A percentile compares a stretch with the other conserved stretches of the same genome.
phyloP scores from a whole-genome alignment of 2,797 vertebrate genomes.

The Galago senegalensis region DNA sequence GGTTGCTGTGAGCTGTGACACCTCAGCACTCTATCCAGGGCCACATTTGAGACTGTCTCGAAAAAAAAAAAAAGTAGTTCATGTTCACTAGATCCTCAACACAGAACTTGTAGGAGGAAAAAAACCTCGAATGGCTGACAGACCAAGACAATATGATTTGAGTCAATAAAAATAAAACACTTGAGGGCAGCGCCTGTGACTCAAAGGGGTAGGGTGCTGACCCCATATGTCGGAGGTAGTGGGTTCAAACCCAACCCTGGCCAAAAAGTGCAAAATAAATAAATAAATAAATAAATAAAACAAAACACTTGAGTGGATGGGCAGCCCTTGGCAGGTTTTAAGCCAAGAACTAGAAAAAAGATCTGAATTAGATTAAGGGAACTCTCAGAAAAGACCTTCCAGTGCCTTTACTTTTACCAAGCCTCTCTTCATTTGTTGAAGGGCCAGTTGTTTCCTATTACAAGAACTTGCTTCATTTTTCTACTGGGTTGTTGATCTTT shows the following conservation, averaged over 20 bases:
- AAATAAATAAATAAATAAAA: too few relatives aligned
- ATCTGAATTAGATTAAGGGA: background rate
- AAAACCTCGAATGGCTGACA: background rate
- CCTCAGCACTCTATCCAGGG: too few relatives aligned
- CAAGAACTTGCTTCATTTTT: background rate
- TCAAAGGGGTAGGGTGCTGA: too few relatives aligned
- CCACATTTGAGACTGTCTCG: too few relatives aligned
- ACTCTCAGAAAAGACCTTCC: background rate
- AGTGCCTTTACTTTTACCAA: background rate
- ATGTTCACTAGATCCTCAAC: background rate
- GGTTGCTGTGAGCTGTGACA: too few relatives aligned
- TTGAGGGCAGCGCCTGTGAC: too few relatives aligned
- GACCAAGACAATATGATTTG: background rate
- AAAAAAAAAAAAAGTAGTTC: background rate
- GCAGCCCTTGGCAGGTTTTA: background rate
- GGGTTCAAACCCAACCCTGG: too few relatives aligned
- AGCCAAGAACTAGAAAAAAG: background rate
- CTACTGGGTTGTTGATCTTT: background rate
- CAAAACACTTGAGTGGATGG: background rate
- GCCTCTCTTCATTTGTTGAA: background rate
- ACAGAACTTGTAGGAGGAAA: background rate
- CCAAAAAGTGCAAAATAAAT: too few relatives aligned
- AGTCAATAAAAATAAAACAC: background rate
- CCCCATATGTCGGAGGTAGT: too few relatives aligned
- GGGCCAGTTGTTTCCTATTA: background rate